Conservation (phyloP, 1,140 invertebrate genomes). For the Diachasmimorpha longicaudata region DNA sequence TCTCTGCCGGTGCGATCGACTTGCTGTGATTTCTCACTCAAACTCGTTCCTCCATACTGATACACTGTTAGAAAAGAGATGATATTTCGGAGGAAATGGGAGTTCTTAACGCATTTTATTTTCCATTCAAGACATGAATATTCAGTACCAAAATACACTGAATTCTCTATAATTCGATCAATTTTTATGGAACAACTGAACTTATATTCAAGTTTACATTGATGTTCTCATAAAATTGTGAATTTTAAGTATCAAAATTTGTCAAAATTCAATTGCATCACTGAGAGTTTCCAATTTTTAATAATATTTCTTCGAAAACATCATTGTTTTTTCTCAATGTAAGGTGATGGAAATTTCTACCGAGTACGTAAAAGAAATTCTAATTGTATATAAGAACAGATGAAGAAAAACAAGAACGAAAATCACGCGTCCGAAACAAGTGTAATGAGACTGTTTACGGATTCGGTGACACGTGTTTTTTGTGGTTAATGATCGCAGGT, state of each 20-base stretch:
- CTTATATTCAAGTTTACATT: no score
- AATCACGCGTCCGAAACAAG: constrained; percentile 29
- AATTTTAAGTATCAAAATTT: no score
- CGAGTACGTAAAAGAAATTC: no score
- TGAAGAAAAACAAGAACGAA: constrained; percentile 30
- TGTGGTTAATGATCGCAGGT: constrained; percentile 63
- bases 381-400: background rate
- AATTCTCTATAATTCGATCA: no score
- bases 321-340: no score
- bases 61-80: background rate
- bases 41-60: background rate
- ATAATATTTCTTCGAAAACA: background rate
- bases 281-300: no score
- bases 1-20: constrained; percentile 25
- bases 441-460: constrained; percentile 41
- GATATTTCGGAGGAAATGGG: no score
- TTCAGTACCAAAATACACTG: no score
- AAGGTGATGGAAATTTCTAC: no score
- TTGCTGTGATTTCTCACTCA: constrained; percentile 13
- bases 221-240: no score
- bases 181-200: no score
- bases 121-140: background rate
- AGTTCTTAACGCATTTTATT: background rate
- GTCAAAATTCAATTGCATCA: no score
- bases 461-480: constrained; percentile 57